These are phyloP conservation scores for Drosophila nebulosa DNA, from an alignment of 1,140 invertebrate species.

Conservation along the genomic window DNA sequence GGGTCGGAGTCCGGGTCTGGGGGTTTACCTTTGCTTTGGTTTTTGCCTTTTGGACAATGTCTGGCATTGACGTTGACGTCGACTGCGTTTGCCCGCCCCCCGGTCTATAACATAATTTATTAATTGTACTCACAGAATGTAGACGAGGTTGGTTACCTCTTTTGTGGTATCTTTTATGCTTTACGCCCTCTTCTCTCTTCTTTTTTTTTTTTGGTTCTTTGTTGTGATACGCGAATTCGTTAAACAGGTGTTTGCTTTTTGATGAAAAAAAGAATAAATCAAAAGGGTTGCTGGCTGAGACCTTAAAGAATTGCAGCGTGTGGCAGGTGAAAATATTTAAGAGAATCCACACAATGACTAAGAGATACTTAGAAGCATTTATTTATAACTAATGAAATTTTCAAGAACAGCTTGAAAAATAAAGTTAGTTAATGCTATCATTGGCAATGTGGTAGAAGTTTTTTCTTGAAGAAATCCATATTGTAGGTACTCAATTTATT, in stretches of 20 bases:
- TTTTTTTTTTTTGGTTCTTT: slow-evolving; percentile 40
- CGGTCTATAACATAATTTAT: slow-evolving; percentile 77
- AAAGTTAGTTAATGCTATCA: too few relatives aligned
- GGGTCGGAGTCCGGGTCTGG: slow-evolving; percentile 41
- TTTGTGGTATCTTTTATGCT: not conserved
- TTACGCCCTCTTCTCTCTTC: slow-evolving; percentile 10
- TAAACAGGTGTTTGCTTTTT: slow-evolving; percentile 36
- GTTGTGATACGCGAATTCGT: slow-evolving; percentile 70
- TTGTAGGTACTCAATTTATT: too few relatives aligned
- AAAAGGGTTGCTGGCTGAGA: not conserved
- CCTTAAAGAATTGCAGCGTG: not conserved
- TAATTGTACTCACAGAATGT: slow-evolving; percentile 74
- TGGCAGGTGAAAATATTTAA: not conserved
- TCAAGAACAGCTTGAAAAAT: too few relatives aligned
- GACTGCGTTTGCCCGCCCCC: slow-evolving; percentile 19
- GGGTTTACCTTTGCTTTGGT: slow-evolving; percentile 48
- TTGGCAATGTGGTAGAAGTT: too few relatives aligned
- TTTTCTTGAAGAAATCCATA: too few relatives aligned
- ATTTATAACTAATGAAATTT: too few relatives aligned
- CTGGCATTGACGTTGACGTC: slow-evolving; percentile 28
- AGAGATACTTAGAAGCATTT: too few relatives aligned
- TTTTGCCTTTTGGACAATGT: slow-evolving; percentile 57
- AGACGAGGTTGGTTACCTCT: slow-evolving; percentile 18
- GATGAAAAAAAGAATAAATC: not conserved
- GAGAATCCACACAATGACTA: too few relatives aligned